Base-by-base conservation (phyloP, 2,797 vertebrate genomes). In the Coendou prehensilis region DNA sequence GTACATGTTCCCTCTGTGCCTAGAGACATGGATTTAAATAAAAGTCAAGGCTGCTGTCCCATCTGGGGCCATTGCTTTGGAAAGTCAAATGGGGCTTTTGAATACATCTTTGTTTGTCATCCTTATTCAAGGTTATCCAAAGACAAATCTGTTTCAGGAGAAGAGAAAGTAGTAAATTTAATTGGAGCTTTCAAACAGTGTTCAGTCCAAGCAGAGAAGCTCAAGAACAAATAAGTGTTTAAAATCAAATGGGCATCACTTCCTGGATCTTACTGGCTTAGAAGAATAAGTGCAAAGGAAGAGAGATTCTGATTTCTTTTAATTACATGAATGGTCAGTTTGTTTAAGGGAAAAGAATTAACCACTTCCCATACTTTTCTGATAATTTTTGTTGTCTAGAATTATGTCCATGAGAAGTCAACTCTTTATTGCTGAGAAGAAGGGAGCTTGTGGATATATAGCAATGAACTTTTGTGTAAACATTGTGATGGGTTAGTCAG, bases 91-190 rank as follows among this genome's bases (percentile, higher is more conserved):
- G 67, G 76, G 71, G 37, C 85, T 95, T 94, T 93, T 97, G 94
- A 97, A 96, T 95, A 83, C 13, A 3, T 81, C 83, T 97, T 97
- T 97, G 95, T 97, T 96, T 95, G 81, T 82, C 76, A 76, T 92
- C 88, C 82, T 95, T 96, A 97, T 95, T 97, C 92, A 95, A 93
- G 57, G 82, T 95, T 96, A 96, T 94, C 67, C 97, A 97, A 97
- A 96, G 95, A 91, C 6, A 9, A 97, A 93, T 95, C 75, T 91
- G 64, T 61, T 95, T 97, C 52, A 90, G 94, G 89, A 95, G 76
- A 91, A 30, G 52, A 89, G 41, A 95, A 89, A 93, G 85, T 93
- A 97, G 92, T 93, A 96, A 96, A 97, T 91, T 96, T 94, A 97
- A 96, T 28, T 92, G 79, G 61, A 85, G 9, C 61, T 96, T 97